A percentile compares a stretch with the other conserved stretches of the same genome.
These are phyloP conservation scores for Podiceps cristatus DNA, from an alignment of 2,113 vertebrate genomes.

Conservation along the genomic window DNA sequence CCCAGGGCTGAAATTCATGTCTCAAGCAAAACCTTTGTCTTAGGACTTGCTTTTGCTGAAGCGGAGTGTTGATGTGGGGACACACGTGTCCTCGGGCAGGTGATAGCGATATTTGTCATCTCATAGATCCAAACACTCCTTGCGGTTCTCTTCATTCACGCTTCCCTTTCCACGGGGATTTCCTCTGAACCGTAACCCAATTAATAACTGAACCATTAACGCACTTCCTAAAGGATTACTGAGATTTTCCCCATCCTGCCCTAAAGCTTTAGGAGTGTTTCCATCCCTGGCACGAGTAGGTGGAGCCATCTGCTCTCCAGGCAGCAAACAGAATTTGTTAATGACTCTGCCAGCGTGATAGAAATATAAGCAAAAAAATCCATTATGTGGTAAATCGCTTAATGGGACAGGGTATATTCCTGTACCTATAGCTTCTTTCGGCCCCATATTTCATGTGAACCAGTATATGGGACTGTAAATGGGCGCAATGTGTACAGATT, in stretches of 20 bases:
- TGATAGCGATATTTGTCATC: not conserved
- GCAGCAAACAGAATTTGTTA: slow-evolving; percentile 32
- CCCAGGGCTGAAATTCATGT: not conserved
- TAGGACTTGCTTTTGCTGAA: not conserved
- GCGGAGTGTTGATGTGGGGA: not conserved
- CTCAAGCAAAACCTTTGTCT: not conserved
- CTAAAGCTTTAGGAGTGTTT: not conserved
- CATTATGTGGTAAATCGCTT: not conserved
- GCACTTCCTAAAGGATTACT: not conserved
- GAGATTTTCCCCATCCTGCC: not conserved
- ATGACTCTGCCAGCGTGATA: not conserved
- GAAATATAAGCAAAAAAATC: slow-evolving; percentile 3
- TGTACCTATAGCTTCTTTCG: not conserved
- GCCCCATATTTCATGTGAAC: not conserved
- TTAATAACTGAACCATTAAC: not conserved
- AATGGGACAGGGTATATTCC: not conserved
- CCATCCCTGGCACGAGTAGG: slow-evolving; percentile 16
- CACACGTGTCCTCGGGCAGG: fast-evolving
- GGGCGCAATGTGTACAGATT: not conserved
- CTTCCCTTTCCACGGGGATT: not conserved
- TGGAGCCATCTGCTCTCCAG: slow-evolving; percentile 27
- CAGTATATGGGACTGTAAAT: not conserved
- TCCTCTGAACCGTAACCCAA: not conserved
- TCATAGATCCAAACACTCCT: not conserved
- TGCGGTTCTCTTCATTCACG: not conserved